A percentile compares a stretch with the other conserved stretches of the same genome.
These are phyloP conservation scores for Montipora foliosa DNA, from an alignment of 64 coral and sea anemone genomes.

Conservation along the genomic window DNA sequence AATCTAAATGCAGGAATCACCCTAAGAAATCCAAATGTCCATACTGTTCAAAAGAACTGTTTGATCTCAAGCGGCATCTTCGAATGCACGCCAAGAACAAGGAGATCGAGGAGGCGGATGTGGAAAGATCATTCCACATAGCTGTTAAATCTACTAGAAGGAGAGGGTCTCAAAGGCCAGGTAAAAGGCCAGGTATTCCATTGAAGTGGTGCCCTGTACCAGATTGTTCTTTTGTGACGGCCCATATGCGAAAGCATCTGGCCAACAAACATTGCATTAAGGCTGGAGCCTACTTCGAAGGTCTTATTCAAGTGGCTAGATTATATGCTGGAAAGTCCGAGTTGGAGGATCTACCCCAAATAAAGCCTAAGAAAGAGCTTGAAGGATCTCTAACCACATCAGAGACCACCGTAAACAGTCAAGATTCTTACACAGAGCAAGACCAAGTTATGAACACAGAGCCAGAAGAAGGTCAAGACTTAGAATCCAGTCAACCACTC, in stretches of 20 bases:
- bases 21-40: background rate
- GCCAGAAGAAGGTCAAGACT: background rate
- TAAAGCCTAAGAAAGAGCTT: background rate
- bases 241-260: background rate
- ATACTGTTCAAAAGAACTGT: background rate
- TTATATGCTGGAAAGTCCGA: background rate
- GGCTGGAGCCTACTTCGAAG: background rate
- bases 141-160: background rate
- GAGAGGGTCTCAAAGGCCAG: background rate
- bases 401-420: no score
- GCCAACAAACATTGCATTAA: background rate
- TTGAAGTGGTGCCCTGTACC: background rate
- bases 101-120: background rate
- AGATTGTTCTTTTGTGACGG: background rate
- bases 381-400: no score
- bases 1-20: background rate
- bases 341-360: background rate
- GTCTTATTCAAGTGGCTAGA: background rate
- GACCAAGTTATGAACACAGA: background rate
- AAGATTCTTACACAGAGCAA: no score
- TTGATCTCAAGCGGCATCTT: background rate
- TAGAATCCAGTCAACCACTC: background rate
- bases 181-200: background rate
- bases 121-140: background rate
- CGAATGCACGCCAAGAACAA: background rate